phyloP scores from a whole-genome alignment of 2,113 vertebrate species.

The Lagopus leucura region DNA sequence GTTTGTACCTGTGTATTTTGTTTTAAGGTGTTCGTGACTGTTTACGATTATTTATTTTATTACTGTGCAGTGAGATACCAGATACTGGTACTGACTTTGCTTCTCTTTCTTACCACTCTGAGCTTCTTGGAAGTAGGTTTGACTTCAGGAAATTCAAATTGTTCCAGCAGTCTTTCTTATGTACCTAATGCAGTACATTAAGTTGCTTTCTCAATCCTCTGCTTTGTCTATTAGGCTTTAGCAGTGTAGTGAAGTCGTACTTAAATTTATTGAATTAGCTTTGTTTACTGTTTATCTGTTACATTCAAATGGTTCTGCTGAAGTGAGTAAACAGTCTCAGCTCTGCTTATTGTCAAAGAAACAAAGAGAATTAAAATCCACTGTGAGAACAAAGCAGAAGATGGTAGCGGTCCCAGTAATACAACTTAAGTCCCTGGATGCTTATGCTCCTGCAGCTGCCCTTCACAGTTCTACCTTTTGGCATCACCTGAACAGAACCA shows the following conservation, averaged over 20 bases:
- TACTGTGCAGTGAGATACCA: background rate
- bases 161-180: background rate
- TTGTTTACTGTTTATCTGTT: background rate
- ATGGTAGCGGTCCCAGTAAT: background rate
- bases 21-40: background rate
- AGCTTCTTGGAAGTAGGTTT: background rate
- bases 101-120: background rate
- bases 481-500: background rate
- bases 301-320: background rate
- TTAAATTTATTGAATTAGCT: background rate
- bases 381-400: background rate
- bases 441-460: background rate
- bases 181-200: background rate
- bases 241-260: background rate
- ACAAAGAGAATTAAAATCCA: background rate
- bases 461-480: background rate
- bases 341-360: background rate
- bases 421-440: accelerated
- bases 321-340: background rate
- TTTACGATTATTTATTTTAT: background rate
- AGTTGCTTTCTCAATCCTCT: background rate
- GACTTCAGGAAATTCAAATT: background rate
- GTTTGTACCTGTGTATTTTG: background rate
- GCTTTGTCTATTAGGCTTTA: background rate
- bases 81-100: background rate